phyloP scores from a whole-genome alignment of 2,888 invertebrate genomes.

The Netelia melanura region DNA sequence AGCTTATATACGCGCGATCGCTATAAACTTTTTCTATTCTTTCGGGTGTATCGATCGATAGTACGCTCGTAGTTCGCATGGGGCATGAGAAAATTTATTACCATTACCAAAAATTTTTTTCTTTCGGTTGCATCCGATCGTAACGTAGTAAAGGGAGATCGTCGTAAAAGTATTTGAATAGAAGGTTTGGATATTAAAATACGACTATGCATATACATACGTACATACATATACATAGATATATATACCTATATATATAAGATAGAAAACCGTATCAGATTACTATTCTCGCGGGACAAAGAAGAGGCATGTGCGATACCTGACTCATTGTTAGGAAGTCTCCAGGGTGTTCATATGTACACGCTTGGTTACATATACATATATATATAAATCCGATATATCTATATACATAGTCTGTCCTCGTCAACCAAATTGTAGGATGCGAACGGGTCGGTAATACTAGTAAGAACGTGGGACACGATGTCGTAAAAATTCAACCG shows the following conservation, averaged over 20 bases:
- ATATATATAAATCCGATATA: not conserved
- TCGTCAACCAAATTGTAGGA: constrained; percentile 11
- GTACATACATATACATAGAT: not conserved
- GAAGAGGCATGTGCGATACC: constrained; percentile 30
- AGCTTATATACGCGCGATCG: constrained; percentile 39
- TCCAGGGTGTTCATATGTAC: constrained; percentile 39
- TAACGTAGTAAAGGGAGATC: constrained; percentile 14
- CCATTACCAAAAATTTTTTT: constrained; percentile 50
- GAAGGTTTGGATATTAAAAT: constrained; percentile 50
- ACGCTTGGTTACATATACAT: constrained; percentile 19
- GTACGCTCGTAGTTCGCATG: not conserved
- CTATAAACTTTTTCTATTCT: constrained; percentile 43
- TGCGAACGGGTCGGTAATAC: constrained; percentile 29
- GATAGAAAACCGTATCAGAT: constrained; percentile 52
- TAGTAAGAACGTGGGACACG: constrained; percentile 37
- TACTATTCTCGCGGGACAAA: constrained; percentile 53
- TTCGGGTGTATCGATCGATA: constrained; percentile 20
- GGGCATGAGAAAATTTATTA: constrained; percentile 58
- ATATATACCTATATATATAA: not conserved
- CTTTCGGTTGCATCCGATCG: constrained; percentile 45
- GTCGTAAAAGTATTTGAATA: constrained; percentile 51
- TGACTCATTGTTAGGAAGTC: constrained; percentile 56
- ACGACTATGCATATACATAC: not conserved
- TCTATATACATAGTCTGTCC: not conserved
- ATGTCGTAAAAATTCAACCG: constrained; percentile 31